phyloP scores from a whole-genome alignment of 2,888 invertebrate species.

The Lampropteryx suffumata region DNA sequence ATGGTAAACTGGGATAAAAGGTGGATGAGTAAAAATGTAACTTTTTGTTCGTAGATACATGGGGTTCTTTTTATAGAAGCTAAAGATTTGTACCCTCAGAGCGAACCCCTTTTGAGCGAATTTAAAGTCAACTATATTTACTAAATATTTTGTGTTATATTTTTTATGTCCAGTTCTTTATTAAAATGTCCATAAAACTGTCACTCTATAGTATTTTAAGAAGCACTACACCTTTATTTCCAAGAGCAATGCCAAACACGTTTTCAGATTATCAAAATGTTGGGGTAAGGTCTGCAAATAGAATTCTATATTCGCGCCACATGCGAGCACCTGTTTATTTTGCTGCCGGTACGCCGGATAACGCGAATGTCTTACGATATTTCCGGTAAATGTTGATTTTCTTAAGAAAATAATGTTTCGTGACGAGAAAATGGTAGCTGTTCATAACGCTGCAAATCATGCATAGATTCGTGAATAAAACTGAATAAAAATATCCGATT shows the following conservation, averaged over 20 bases:
- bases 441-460: neutral
- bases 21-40: neutral
- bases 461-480: too few species aligned
- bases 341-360: conserved; percentile 14
- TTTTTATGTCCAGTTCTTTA: too few species aligned
- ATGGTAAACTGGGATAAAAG: neutral
- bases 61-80: too few species aligned
- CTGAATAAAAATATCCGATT: too few species aligned
- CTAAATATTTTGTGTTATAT: too few species aligned
- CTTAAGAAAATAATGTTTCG: conserved; percentile 15
- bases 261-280: conserved; percentile 20
- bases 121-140: too few species aligned
- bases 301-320: conserved; percentile 26
- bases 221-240: conserved; percentile 12
- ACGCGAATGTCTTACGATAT: conserved; percentile 18
- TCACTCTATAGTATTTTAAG: neutral
- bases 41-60: too few species aligned
- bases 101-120: too few species aligned
- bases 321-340: conserved; percentile 29
- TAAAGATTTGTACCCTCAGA: too few species aligned
- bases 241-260: conserved; percentile 18
- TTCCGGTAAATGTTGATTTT: conserved; percentile 19
- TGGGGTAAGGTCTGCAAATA: conserved; percentile 24
- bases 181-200: too few species aligned
- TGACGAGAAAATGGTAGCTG: neutral